phyloP scores from a whole-genome alignment of 1,140 invertebrate species.

The Eubasilissa regina region DNA sequence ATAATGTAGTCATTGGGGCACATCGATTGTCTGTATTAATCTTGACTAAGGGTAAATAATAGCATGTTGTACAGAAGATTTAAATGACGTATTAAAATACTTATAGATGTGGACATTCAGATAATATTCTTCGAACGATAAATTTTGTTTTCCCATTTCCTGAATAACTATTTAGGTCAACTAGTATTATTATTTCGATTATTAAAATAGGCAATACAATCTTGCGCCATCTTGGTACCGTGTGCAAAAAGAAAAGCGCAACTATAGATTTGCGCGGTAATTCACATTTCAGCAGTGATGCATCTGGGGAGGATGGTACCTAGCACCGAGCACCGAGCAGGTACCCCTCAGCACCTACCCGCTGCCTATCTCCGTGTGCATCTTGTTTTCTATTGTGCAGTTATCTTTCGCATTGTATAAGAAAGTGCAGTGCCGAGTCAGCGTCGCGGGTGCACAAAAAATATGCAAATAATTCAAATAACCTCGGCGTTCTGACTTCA shows the following conservation, averaged over 20 bases:
- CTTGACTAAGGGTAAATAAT: too few species aligned
- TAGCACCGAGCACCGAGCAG: background rate
- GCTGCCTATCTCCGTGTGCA: constrained; percentile 42
- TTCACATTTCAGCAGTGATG: background rate
- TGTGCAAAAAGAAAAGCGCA: constrained; percentile 2
- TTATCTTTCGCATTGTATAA: constrained; percentile 52
- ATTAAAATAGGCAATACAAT: background rate
- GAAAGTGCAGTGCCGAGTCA: constrained; percentile 48
- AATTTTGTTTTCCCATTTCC: too few species aligned
- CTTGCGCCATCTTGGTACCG: constrained; percentile 18
- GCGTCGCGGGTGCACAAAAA: constrained; percentile 55
- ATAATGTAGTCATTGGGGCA: too few species aligned
- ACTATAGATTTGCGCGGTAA: constrained; percentile 9
- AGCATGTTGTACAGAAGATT: too few species aligned
- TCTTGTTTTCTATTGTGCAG: constrained; percentile 56
- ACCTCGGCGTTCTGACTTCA: constrained; percentile 55
- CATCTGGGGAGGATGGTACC: background rate
- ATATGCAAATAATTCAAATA: constrained; percentile 60
- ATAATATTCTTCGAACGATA: too few species aligned
- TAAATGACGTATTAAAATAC: too few species aligned
- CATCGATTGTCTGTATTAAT: too few species aligned
- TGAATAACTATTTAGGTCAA: too few species aligned
- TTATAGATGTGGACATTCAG: too few species aligned
- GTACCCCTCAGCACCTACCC: background rate
- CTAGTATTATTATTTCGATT: too few species aligned